A percentile compares a stretch with the other conserved stretches of the same genome.
Evolutionary conservation across 2,113 vertebrate genomes (phyloP).

Genomic region (Benitochromis conjunctus): DNA sequence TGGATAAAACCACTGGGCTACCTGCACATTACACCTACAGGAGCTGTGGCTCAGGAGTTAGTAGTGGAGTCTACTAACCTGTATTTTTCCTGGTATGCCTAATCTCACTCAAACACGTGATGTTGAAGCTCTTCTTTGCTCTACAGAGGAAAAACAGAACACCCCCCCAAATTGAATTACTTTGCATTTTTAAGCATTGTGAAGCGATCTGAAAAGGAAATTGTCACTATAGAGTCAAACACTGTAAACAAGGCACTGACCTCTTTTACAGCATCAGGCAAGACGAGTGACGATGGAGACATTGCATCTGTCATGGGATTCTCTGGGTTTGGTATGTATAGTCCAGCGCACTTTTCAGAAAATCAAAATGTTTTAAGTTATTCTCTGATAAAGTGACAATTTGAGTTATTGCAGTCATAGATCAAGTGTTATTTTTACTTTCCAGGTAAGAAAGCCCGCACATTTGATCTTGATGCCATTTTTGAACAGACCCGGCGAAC

Average conservation of each 20-base stretch:
- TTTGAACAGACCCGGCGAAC: constrained; percentile 96
- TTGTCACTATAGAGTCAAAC: background rate
- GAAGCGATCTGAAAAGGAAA: background rate
- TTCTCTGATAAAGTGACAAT: background rate
- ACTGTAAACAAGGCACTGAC: background rate
- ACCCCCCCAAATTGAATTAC: background rate
- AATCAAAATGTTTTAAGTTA: background rate
- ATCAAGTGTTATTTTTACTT: background rate
- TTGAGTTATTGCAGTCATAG: background rate
- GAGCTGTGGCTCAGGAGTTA: background rate
- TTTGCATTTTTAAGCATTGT: background rate
- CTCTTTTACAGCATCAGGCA: background rate
- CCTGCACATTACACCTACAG: background rate
- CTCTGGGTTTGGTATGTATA: constrained; percentile 74
- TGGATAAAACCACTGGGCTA: background rate
- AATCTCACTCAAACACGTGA: background rate
- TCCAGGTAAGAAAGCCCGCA: constrained; percentile 93
- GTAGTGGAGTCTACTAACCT: background rate
- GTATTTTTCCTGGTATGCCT: background rate
- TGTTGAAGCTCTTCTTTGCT: background rate
- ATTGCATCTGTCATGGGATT: constrained; percentile 77
- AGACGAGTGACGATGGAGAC: constrained; percentile 50
- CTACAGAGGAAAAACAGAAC: background rate
- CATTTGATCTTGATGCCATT: constrained; percentile 93
- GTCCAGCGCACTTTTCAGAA: background rate